Conservation (phyloP, 2,888 invertebrate species). For the Pristionchus mayeri region DNA sequence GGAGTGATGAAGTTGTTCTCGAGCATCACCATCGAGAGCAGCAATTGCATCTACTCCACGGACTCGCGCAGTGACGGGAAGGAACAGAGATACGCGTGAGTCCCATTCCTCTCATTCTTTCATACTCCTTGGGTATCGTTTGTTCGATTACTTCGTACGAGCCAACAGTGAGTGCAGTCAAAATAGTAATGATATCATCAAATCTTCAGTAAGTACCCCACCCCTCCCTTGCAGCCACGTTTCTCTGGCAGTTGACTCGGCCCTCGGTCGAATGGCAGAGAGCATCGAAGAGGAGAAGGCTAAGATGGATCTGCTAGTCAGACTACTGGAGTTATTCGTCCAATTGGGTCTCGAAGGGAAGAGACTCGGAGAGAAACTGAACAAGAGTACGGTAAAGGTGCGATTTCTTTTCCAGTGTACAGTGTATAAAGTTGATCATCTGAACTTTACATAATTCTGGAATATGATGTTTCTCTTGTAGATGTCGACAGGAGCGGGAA, state of each 20-base stretch:
- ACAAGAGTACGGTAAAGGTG: constrained; percentile 82
- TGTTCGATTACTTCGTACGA: too few species aligned
- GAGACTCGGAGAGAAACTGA: constrained; percentile 91
- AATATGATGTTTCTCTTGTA: too few species aligned
- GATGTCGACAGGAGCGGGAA: constrained; percentile 95
- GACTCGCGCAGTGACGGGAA: constrained; percentile 57
- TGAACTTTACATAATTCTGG: too few species aligned
- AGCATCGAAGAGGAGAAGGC: constrained; percentile 89
- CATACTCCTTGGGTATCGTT: too few species aligned
- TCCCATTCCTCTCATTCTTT: not conserved
- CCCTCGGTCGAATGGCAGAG: constrained; percentile 94
- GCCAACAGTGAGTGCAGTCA: too few species aligned
- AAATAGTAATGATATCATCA: too few species aligned
- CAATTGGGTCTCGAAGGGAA: constrained; percentile 97
- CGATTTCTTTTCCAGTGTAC: not conserved
- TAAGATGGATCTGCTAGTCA: constrained; percentile 76
- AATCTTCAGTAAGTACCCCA: too few species aligned
- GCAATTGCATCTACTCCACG: constrained; percentile 71
- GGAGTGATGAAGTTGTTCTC: constrained; percentile 99
- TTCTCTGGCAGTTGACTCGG: constrained; percentile 94
- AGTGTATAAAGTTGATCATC: too few species aligned
- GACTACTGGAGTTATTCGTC: constrained; percentile 94
- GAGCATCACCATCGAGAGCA: constrained; percentile 91
- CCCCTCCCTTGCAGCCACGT: constrained; percentile 82
- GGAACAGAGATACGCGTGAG: constrained; percentile 69